Percentiles rank a stretch among this genome's conserved stretches.
phyloP scores from a whole-genome alignment of 2,888 invertebrate species.

The Xanthostigma xanthostigma region DNA sequence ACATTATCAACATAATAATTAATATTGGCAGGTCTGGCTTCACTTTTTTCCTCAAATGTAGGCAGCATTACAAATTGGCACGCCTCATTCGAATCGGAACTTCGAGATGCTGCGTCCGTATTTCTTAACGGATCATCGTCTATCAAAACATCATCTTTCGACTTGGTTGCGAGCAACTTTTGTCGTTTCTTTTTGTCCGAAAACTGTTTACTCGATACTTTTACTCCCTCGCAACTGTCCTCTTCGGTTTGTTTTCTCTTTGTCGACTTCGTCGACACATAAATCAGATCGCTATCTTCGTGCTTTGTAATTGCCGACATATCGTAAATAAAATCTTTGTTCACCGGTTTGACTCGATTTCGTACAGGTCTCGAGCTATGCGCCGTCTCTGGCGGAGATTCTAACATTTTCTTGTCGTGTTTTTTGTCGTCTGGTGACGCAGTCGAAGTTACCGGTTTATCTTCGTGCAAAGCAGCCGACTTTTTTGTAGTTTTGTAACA shows the following conservation, averaged over 20 bases:
- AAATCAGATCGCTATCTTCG: not conserved
- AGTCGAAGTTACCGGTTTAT: not conserved
- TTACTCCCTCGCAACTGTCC: not conserved
- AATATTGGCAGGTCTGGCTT: no score
- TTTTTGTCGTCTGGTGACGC: constrained; percentile 1
- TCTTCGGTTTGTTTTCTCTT: constrained; percentile 1
- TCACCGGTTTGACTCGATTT: constrained; percentile 45
- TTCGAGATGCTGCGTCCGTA: no score
- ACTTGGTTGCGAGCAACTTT: no score
- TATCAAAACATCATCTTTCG: no score
- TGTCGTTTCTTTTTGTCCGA: not conserved
- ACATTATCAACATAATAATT: no score
- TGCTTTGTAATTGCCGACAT: constrained; percentile 28
- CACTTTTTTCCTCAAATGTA: no score
- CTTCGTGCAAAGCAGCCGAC: not conserved
- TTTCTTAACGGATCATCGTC: no score
- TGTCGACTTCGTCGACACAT: not conserved
- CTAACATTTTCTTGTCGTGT: constrained; percentile 19
- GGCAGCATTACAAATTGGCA: no score
- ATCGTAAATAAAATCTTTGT: constrained; percentile 60
- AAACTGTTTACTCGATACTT: not conserved
- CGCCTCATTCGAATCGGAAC: no score
- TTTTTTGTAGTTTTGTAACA: no score
- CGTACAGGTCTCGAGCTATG: constrained; percentile 37
- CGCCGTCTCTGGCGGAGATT: constrained; percentile 20